phyloP scores from a whole-genome alignment of 2,113 vertebrate genomes.

The Oreochromis niloticus region DNA sequence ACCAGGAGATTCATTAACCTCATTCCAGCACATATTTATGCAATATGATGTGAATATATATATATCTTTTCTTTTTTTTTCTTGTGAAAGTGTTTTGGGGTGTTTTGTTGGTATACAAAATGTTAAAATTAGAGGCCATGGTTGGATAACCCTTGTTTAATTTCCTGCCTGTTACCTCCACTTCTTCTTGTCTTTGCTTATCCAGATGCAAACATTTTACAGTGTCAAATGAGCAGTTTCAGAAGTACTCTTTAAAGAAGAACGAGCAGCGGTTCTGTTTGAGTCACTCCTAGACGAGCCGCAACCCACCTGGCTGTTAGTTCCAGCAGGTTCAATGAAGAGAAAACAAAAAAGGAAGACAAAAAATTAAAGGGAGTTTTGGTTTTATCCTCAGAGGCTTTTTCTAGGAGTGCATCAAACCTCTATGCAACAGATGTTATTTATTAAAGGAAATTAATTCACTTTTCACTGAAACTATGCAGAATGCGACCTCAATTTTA shows the following conservation, averaged over 20 bases:
- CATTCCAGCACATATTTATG: slow-evolving; percentile 65
- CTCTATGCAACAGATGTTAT: slow-evolving; percentile 71
- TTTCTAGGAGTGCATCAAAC: slow-evolving; percentile 65
- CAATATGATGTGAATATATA: slow-evolving; percentile 52
- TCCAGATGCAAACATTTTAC: slow-evolving; percentile 42
- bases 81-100: slow-evolving; percentile 27
- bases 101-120: slow-evolving; percentile 24
- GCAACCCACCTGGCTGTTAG: not conserved
- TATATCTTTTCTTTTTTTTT: not conserved
- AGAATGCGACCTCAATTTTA: slow-evolving; percentile 45
- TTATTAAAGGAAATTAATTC: slow-evolving; percentile 43
- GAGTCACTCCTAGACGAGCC: slow-evolving; percentile 54
- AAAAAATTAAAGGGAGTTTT: not conserved
- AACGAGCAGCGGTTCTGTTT: slow-evolving; percentile 41
- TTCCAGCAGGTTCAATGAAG: not conserved
- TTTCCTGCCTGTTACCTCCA: slow-evolving; percentile 45
- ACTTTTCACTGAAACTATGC: slow-evolving; percentile 73
- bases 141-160: slow-evolving; percentile 6
- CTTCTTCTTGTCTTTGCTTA: slow-evolving; percentile 13
- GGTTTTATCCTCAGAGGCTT: slow-evolving; percentile 2
- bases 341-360: not conserved
- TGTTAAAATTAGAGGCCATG: slow-evolving; percentile 19
- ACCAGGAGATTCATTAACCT: slow-evolving; percentile 37
- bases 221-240: slow-evolving; percentile 23
- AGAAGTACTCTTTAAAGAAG: not conserved